Conservation (phyloP, 2,888 invertebrate species). For the Nephrotoma flavescens region DNA sequence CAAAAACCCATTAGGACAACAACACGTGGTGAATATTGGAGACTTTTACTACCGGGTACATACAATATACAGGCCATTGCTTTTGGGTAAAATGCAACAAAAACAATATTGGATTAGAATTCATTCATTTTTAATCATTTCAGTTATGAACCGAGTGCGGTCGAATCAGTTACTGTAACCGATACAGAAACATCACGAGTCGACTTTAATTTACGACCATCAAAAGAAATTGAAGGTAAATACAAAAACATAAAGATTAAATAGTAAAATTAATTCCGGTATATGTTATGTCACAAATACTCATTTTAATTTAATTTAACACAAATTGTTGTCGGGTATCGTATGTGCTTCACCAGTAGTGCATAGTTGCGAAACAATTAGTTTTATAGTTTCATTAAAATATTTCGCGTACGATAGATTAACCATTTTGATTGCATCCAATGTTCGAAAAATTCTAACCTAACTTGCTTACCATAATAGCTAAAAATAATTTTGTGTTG, state of each 20-base stretch:
- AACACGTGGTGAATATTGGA: slow-evolving; percentile 82
- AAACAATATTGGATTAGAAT: neutral
- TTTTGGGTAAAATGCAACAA: slow-evolving; percentile 44
- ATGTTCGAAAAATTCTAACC: neutral
- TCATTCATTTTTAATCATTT: slow-evolving; percentile 14
- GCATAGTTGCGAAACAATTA: neutral
- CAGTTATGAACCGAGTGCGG: slow-evolving; percentile 38
- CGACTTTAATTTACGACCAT: slow-evolving; percentile 28
- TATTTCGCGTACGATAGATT: neutral
- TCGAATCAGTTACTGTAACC: slow-evolving; percentile 28
- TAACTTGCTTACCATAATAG: neutral
- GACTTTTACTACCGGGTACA: slow-evolving; percentile 74
- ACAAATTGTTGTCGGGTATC: slow-evolving; percentile 22
- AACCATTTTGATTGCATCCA: neutral
- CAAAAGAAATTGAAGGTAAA: slow-evolving; percentile 16
- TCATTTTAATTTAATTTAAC: neutral
- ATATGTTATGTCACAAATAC: slow-evolving; percentile 12
- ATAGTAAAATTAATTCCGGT: slow-evolving; percentile 19
- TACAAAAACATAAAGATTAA: neutral
- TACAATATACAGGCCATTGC: slow-evolving; percentile 63
- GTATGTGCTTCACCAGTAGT: neutral
- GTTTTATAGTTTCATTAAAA: neutral
- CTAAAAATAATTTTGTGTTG: neutral
- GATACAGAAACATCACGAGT: slow-evolving; percentile 24
- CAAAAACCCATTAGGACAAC: slow-evolving; percentile 68